These are phyloP conservation scores for Xylota sylvarum DNA, from an alignment of 2,888 invertebrate species.

Conservation along the genomic window DNA sequence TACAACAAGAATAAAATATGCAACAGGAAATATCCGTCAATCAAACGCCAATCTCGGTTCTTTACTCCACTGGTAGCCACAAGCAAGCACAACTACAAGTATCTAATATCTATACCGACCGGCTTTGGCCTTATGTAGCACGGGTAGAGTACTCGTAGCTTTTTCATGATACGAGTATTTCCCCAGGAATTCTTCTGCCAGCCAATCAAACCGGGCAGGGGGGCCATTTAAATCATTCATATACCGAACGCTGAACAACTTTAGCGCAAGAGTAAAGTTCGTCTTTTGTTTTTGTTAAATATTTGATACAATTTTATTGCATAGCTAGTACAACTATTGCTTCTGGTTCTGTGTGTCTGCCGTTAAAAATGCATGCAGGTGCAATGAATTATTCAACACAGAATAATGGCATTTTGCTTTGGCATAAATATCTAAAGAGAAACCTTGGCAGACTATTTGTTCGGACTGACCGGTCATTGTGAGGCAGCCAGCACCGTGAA, in stretches of 20 bases:
- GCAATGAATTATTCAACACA: conserved; percentile 74
- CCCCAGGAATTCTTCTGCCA: conserved; percentile 58
- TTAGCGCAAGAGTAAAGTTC: conserved; percentile 69
- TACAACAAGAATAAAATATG: conserved; percentile 80
- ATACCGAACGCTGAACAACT: conserved; percentile 51
- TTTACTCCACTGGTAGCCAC: conserved; percentile 59
- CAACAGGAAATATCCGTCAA: conserved; percentile 84
- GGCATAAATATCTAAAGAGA: conserved; percentile 72
- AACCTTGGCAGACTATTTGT: conserved; percentile 64
- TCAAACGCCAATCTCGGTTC: conserved; percentile 82
- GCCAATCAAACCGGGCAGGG: conserved; percentile 61
- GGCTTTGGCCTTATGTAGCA: conserved; percentile 1
- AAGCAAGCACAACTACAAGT: conserved; percentile 54
- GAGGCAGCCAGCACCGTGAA: conserved; percentile 22
- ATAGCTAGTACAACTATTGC: conserved; percentile 63
- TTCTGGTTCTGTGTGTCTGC: conserved; percentile 54
- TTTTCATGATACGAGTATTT: conserved; percentile 27
- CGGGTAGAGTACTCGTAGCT: conserved; percentile 2
- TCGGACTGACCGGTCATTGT: conserved; percentile 48
- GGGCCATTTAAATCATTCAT: conserved; percentile 72
- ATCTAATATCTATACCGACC: conserved; percentile 34
- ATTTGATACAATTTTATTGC: conserved; percentile 75
- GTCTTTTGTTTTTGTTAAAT: conserved; percentile 75
- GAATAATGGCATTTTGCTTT: conserved; percentile 76
- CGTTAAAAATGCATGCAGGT: conserved; percentile 75